These are phyloP conservation scores for Dicyrtomina minuta DNA, from an alignment of 2,888 invertebrate genomes.

Conservation along the genomic window DNA sequence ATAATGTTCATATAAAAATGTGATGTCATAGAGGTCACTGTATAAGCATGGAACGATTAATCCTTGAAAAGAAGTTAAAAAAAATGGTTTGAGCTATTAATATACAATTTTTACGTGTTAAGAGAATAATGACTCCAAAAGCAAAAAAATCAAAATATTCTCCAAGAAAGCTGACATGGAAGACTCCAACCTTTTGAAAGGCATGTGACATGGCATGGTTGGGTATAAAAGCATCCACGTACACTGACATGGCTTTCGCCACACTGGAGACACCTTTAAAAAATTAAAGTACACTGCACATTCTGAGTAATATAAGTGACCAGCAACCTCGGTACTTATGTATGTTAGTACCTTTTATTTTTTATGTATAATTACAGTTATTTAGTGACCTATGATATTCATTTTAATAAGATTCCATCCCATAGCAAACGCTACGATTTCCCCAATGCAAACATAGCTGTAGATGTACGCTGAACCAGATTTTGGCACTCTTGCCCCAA, in stretches of 20 bases:
- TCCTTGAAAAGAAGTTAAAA: too few species aligned
- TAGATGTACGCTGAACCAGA: conserved; percentile 91
- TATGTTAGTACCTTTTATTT: too few species aligned
- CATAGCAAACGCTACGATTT: conserved; percentile 84
- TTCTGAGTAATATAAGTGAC: too few species aligned
- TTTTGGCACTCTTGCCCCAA: conserved; percentile 81
- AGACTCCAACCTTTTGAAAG: conserved; percentile 63
- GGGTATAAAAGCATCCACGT: conserved; percentile 67
- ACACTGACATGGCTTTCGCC: conserved; percentile 71
- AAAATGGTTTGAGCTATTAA: too few species aligned
- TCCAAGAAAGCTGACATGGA: conserved; percentile 65
- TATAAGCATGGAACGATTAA: too few species aligned
- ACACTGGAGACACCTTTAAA: conserved; percentile 73
- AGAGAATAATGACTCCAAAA: conserved; percentile 63
- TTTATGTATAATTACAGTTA: too few species aligned
- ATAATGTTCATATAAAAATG: too few species aligned
- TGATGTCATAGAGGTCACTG: too few species aligned
- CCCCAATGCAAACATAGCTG: conserved; percentile 88
- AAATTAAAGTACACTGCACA: too few species aligned
- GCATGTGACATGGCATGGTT: conserved; percentile 64
- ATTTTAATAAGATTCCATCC: conserved; percentile 93
- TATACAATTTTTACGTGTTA: too few species aligned
- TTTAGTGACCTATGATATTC: too few species aligned
- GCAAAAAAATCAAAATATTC: conserved; percentile 72
- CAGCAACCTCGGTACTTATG: too few species aligned